A percentile compares a stretch with the other conserved stretches of the same genome.
Evolutionary conservation across 1,140 invertebrate genomes (phyloP).

Genomic region (Belonocnema kinseyi): DNA sequence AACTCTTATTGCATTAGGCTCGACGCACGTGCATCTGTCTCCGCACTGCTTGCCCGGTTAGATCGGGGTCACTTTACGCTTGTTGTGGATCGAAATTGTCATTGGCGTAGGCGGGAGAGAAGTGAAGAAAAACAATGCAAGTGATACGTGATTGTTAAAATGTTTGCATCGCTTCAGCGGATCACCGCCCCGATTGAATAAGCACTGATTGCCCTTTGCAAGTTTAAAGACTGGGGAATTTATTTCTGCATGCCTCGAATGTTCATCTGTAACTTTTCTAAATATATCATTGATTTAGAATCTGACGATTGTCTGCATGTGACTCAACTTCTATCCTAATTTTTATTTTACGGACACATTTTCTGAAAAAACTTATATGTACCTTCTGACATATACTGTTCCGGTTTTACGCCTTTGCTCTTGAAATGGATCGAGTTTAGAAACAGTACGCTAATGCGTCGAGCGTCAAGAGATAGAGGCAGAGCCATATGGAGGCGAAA

Average conservation of each 20-base stretch:
- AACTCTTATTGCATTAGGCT: constrained; percentile 68
- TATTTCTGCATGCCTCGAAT: not conserved
- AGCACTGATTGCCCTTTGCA: not conserved
- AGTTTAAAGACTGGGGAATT: not conserved
- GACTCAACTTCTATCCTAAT: not conserved
- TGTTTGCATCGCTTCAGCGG: not conserved
- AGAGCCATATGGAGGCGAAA: constrained; percentile 60
- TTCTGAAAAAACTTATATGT: too few species aligned
- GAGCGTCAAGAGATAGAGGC: constrained; percentile 37
- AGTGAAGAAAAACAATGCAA: constrained; percentile 10
- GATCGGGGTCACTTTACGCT: constrained; percentile 46
- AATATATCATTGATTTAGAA: not conserved
- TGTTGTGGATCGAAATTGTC: constrained; percentile 43
- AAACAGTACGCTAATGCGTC: constrained; percentile 53
- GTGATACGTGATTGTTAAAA: constrained; percentile 19
- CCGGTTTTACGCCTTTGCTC: constrained; percentile 46
- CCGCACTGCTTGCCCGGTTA: constrained; percentile 26
- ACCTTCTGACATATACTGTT: not conserved
- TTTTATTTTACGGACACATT: not conserved
- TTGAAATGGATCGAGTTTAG: constrained; percentile 47
- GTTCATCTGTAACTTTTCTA: not conserved
- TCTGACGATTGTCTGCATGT: not conserved
- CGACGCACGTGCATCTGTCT: constrained; percentile 52
- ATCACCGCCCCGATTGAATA: not conserved
- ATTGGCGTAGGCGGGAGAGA: constrained; percentile 51